These are phyloP conservation scores for Pygocentrus nattereri DNA, from an alignment of 2,797 vertebrate species.

Conservation along the genomic window DNA sequence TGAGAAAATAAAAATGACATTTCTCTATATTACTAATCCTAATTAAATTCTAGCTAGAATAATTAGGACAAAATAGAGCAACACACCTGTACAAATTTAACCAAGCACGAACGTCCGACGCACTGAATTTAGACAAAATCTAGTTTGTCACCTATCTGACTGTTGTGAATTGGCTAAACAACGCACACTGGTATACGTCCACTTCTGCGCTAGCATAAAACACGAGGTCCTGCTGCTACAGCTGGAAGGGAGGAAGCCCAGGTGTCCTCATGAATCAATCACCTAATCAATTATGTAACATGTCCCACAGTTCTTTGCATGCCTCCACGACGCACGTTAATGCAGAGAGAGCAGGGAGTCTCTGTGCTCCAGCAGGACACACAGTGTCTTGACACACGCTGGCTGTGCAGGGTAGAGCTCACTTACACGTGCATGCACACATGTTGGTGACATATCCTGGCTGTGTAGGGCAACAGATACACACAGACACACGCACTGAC, in stretches of 20 bases:
- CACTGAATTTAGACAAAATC: background rate
- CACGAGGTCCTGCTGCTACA: background rate
- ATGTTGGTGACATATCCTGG: background rate
- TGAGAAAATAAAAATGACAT: no score
- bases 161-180: background rate
- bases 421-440: background rate
- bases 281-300: slow-evolving; percentile 79
- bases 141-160: background rate
- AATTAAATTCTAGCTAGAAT: no score
- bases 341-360: slow-evolving; percentile 19
- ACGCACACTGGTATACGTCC: background rate
- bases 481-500: slow-evolving; percentile 6
- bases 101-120: no score
- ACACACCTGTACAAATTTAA: no score
- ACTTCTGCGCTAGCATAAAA: background rate
- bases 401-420: slow-evolving; percentile 17
- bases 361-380: slow-evolving; percentile 28
- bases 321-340: slow-evolving; percentile 61
- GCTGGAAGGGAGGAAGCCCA: slow-evolving; percentile 37
- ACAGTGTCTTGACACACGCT: slow-evolving; percentile 32
- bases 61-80: no score
- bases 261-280: slow-evolving; percentile 76
- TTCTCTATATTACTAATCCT: no score
- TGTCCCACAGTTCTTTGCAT: slow-evolving; percentile 70
- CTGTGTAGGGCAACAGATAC: background rate